These are phyloP conservation scores for Meliscaeva auricollis DNA, from an alignment of 2,888 invertebrate genomes.

Conservation along the genomic window DNA sequence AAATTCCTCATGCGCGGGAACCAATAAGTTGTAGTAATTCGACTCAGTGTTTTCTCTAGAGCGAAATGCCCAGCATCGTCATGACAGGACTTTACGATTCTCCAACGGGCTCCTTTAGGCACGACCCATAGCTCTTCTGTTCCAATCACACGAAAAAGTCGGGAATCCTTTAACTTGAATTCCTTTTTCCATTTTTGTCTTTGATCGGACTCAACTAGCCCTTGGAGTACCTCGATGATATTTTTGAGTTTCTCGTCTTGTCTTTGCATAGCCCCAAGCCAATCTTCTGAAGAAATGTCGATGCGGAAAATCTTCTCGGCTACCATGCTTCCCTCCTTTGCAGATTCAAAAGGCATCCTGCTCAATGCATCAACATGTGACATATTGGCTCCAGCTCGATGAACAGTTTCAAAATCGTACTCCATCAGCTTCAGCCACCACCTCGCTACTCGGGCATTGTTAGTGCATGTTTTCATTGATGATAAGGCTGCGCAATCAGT, in stretches of 20 bases:
- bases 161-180: conserved; percentile 49
- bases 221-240: conserved; percentile 49
- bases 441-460: conserved; percentile 68
- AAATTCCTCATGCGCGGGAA: conserved; percentile 61
- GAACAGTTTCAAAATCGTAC: conserved; percentile 70
- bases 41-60: conserved; percentile 69
- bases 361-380: conserved; percentile 66
- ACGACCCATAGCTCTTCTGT: conserved; percentile 53
- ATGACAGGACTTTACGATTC: conserved; percentile 66
- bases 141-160: conserved; percentile 44
- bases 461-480: conserved; percentile 34
- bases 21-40: conserved; percentile 63
- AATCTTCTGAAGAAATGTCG: conserved; percentile 58
- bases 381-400: conserved; percentile 69
- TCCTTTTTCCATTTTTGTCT: conserved; percentile 47
- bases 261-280: conserved; percentile 71
- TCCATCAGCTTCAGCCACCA: conserved; percentile 76
- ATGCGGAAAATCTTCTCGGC: conserved; percentile 42
- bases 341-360: conserved; percentile 24
- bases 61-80: conserved; percentile 71
- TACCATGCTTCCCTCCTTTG: conserved; percentile 8
- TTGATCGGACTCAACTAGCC: conserved; percentile 37
- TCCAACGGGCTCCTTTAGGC: conserved; percentile 61
- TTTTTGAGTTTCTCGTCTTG: conserved; percentile 54
- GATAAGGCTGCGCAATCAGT: conserved; percentile 55